Conservation (phyloP, 2,888 invertebrate genomes). For the Anoncus sp. region DNA sequence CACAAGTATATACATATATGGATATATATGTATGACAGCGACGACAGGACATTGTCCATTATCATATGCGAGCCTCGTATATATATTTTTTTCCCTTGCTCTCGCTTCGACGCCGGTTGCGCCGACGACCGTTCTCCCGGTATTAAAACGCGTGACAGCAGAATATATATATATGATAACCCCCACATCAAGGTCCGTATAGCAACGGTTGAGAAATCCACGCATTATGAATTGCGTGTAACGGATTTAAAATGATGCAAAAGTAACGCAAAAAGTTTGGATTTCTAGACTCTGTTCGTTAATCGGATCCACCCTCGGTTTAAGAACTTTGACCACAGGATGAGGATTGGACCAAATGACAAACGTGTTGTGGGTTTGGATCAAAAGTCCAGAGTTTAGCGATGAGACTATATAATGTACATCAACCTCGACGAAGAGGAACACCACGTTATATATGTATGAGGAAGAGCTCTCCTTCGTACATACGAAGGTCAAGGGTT, state of each 20-base stretch:
- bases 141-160: conserved; percentile 5
- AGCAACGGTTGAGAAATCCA: neutral
- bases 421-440: too few relatives aligned
- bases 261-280: neutral
- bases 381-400: too few relatives aligned
- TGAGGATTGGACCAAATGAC: too few relatives aligned
- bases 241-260: neutral
- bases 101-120: conserved; percentile 5
- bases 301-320: too few relatives aligned
- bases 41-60: conserved; percentile 82
- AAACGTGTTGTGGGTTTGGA: too few relatives aligned
- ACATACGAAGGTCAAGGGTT: conserved; percentile 36
- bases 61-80: conserved; percentile 68
- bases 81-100: conserved; percentile 35
- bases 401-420: too few relatives aligned
- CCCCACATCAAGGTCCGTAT: conserved; percentile 5
- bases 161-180: neutral
- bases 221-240: neutral
- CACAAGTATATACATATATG: conserved; percentile 5
- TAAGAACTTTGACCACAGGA: too few relatives aligned
- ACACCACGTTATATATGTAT: neutral
- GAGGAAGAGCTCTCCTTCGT: neutral
- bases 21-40: neutral
- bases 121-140: neutral
- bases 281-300: too few relatives aligned